phyloP scores from a whole-genome alignment of 30 jellyfish, hydroid and myxozoan genomes.

The Cassiopea xamachana region DNA sequence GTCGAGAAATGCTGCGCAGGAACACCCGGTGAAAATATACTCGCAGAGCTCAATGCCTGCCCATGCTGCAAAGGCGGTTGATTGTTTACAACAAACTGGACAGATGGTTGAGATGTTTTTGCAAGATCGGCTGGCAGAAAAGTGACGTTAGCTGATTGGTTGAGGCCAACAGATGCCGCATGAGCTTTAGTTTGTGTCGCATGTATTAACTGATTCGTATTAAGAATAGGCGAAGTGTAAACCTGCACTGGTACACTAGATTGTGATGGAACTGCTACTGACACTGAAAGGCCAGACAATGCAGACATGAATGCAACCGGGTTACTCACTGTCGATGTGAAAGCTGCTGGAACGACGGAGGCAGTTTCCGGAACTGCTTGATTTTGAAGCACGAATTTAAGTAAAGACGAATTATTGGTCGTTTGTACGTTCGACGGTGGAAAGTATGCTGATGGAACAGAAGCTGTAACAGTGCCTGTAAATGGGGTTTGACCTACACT shows the following conservation, averaged over 20 bases:
- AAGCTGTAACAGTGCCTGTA: slow-evolving; percentile 1
- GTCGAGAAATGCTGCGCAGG: slow-evolving; percentile 18
- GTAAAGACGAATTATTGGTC: slow-evolving; percentile 7
- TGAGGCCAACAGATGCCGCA: slow-evolving; percentile 17
- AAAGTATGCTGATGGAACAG: not conserved
- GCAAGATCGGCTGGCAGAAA: slow-evolving; percentile 29
- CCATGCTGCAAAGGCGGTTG: slow-evolving; percentile 19
- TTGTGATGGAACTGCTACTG: slow-evolving; percentile 45
- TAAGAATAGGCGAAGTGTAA: slow-evolving; percentile 25
- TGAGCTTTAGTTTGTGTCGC: slow-evolving; percentile 52
- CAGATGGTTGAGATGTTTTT: slow-evolving; percentile 19
- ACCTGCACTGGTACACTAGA: slow-evolving; percentile 48
- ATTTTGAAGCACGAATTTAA: slow-evolving; percentile 22
- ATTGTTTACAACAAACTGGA: slow-evolving; percentile 17
- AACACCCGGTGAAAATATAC: not conserved
- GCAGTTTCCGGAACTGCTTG: slow-evolving; percentile 16
- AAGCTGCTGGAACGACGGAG: slow-evolving; percentile 5
- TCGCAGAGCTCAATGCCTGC: not conserved
- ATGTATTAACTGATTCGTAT: slow-evolving; percentile 10
- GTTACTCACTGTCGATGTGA: slow-evolving; percentile 7
- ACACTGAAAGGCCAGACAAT: slow-evolving; percentile 5
- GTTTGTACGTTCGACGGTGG: not conserved
- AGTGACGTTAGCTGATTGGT: slow-evolving; percentile 4
- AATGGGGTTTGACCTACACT: not conserved
- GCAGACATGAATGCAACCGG: slow-evolving; percentile 13